Percentiles rank a stretch among this genome's conserved stretches.
Conservation (phyloP, 2,113 vertebrate species). For the Uropsilus gracilis region DNA sequence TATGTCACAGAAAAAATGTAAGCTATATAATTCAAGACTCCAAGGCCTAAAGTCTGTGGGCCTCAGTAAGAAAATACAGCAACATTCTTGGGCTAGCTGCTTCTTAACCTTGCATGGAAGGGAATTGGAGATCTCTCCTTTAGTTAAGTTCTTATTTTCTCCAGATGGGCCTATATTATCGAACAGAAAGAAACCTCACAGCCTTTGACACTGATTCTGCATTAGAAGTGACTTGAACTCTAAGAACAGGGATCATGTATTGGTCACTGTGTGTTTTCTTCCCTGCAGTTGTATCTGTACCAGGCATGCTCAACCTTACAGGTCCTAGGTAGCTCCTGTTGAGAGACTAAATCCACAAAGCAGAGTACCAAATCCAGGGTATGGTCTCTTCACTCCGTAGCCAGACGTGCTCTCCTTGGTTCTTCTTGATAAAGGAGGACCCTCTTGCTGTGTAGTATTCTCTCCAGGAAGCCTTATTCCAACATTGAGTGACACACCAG, state of each 20-base stretch:
- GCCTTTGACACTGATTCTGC: background rate
- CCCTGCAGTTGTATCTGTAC: background rate
- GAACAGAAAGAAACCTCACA: background rate
- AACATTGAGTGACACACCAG: background rate
- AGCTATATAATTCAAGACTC: background rate
- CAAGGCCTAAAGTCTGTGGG: background rate
- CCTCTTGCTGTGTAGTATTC: background rate
- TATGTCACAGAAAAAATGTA: background rate
- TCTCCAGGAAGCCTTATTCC: background rate
- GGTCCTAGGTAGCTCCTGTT: background rate
- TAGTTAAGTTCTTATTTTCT: slow-evolving; percentile 3
- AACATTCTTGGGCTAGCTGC: background rate
- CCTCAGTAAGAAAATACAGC: background rate
- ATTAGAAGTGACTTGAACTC: background rate
- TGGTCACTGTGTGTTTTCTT: background rate
- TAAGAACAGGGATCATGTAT: background rate
- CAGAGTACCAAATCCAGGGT: background rate
- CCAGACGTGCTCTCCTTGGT: background rate
- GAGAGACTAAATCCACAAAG: background rate
- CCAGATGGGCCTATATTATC: background rate
- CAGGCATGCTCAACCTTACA: background rate
- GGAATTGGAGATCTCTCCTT: background rate
- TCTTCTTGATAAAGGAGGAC: background rate
- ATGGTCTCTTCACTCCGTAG: background rate
- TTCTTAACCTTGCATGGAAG: background rate